Conservation (phyloP, 2,888 invertebrate genomes). For the Amphipyra berbera region DNA sequence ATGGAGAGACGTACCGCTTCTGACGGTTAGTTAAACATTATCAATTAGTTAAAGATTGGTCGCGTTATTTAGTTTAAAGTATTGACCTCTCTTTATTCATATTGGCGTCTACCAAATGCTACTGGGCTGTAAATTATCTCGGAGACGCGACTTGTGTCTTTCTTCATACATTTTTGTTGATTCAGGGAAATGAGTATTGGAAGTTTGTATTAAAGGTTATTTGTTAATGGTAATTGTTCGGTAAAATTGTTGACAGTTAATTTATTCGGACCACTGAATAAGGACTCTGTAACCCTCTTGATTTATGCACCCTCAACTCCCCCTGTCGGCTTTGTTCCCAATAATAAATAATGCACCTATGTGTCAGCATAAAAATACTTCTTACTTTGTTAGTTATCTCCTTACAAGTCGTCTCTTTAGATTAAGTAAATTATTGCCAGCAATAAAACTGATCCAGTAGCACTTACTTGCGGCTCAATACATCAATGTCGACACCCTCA, state of each 20-base stretch:
- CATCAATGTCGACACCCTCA: constrained; percentile 55
- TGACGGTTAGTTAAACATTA: constrained; percentile 67
- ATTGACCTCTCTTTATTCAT: constrained; percentile 32
- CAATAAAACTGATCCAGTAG: constrained; percentile 61
- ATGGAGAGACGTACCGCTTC: constrained; percentile 72
- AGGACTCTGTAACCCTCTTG: constrained; percentile 50
- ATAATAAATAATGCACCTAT: constrained; percentile 51
- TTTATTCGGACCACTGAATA: constrained; percentile 34
- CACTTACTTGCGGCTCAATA: constrained; percentile 44
- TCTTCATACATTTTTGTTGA: constrained; percentile 11
- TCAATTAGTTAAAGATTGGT: constrained; percentile 66
- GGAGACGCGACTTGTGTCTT: constrained; percentile 4
- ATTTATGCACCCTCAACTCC: constrained; percentile 50
- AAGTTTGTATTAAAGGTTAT: no score
- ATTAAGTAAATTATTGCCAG: constrained; percentile 58
- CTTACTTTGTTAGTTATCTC: constrained; percentile 36
- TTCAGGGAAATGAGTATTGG: background rate
- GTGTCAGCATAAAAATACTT: constrained; percentile 46
- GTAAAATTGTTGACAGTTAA: constrained; percentile 10
- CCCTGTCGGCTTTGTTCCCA: constrained; percentile 46
- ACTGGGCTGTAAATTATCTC: constrained; percentile 19
- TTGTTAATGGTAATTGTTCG: constrained; percentile 17
- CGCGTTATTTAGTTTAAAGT: constrained; percentile 39
- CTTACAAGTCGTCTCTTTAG: constrained; percentile 44
- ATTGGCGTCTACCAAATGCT: background rate